These are phyloP conservation scores for Agonopterix arenella DNA, from an alignment of 2,888 invertebrate species.

Conservation along the genomic window DNA sequence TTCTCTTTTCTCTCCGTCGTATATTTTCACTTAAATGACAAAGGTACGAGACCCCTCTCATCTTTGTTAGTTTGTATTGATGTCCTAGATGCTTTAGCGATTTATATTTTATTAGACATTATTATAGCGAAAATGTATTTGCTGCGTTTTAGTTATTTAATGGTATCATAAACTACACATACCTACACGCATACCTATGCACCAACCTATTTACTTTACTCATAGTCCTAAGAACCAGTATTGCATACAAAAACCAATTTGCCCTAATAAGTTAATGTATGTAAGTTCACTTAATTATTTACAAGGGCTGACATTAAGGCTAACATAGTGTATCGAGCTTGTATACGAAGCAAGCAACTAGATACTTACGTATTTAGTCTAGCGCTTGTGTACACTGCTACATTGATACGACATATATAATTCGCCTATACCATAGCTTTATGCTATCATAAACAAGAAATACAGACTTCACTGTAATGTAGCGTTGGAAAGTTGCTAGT, in stretches of 20 bases:
- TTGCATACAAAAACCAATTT: constrained; percentile 13
- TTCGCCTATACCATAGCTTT: constrained; percentile 58
- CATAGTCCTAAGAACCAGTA: not conserved
- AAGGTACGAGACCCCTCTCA: constrained; percentile 63
- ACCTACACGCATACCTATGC: too few species aligned
- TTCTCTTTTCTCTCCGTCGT: constrained; percentile 67
- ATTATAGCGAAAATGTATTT: too few species aligned
- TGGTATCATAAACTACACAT: too few species aligned
- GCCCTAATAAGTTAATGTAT: constrained; percentile 17
- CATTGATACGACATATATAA: constrained; percentile 47
- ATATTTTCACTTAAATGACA: constrained; percentile 76
- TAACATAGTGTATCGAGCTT: constrained; percentile 31
- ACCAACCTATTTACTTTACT: too few species aligned
- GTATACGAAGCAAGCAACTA: constrained; percentile 15
- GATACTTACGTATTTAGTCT: constrained; percentile 3
- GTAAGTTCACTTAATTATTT: constrained; percentile 11
- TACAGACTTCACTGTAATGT: constrained; percentile 64
- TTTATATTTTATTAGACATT: not conserved
- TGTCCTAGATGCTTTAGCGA: constrained; percentile 23
- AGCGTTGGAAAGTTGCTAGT: constrained; percentile 45
- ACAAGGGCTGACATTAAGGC: constrained; percentile 14
- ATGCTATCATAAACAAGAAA: constrained; percentile 62
- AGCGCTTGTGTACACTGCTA: constrained; percentile 33
- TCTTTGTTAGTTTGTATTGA: constrained; percentile 49
- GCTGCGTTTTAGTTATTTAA: too few species aligned